These are phyloP conservation scores for Drosophila rhopaloa DNA, from an alignment of 1,140 invertebrate genomes.

Conservation along the genomic window DNA sequence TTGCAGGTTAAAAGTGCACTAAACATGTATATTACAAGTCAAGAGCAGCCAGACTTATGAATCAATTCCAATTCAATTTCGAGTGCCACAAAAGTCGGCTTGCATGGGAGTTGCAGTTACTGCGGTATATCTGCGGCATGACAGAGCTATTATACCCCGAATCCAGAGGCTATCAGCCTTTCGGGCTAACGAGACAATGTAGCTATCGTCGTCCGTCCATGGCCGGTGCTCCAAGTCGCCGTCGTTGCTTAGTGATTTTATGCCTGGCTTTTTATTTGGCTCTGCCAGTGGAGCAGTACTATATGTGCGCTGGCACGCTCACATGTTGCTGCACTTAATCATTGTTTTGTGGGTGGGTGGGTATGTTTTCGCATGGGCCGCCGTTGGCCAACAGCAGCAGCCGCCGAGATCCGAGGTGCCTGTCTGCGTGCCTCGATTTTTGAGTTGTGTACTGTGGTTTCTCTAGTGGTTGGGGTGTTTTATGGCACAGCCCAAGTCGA, in stretches of 20 bases:
- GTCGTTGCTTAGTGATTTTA: slow-evolving; percentile 49
- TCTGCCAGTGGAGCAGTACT: slow-evolving; percentile 12
- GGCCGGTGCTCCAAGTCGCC: slow-evolving; percentile 7
- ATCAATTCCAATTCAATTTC: slow-evolving; percentile 15
- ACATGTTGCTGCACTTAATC: slow-evolving; percentile 80
- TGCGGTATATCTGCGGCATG: slow-evolving; percentile 28
- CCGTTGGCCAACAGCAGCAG: slow-evolving; percentile 63
- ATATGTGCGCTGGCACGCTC: slow-evolving; percentile 74
- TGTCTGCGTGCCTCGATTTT: slow-evolving; percentile 33
- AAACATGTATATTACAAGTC: slow-evolving; percentile 17
- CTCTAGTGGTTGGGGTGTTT: slow-evolving; percentile 26
- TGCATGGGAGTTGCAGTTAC: background rate
- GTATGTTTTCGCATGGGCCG: slow-evolving; percentile 64
- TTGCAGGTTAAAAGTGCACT: background rate
- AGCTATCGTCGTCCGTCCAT: slow-evolving; percentile 24
- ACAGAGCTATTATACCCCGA: slow-evolving; percentile 32
- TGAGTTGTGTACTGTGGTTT: slow-evolving; percentile 14
- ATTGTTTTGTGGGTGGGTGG: slow-evolving; percentile 77
- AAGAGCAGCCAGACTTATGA: no score
- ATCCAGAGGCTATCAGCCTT: slow-evolving; percentile 47
- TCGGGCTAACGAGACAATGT: slow-evolving; percentile 64
- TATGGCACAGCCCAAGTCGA: slow-evolving; percentile 31
- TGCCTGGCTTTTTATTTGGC: slow-evolving; percentile 57
- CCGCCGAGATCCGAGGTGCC: slow-evolving; percentile 1
- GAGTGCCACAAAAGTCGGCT: slow-evolving; percentile 6